Evolutionary conservation across 2,797 vertebrate genomes (phyloP).

Genomic region (Acrossocheilus fasciatus): DNA sequence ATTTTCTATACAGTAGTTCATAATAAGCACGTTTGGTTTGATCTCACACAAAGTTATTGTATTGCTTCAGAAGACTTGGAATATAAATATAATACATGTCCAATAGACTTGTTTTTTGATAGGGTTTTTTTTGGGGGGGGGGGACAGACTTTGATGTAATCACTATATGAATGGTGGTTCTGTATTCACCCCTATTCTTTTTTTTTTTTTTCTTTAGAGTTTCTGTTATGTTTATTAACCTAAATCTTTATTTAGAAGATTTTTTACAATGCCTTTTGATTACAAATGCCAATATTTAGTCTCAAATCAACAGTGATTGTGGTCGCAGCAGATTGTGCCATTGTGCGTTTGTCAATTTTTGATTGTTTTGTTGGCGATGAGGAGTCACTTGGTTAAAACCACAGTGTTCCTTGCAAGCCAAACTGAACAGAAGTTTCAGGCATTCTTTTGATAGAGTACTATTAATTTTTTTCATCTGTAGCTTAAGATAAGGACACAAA

Average conservation of each 20-base stretch:
- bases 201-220: no score
- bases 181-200: background rate
- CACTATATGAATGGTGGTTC: background rate
- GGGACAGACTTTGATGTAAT: background rate
- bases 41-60: background rate
- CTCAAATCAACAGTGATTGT: slow-evolving; percentile 66
- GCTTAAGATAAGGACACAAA: background rate
- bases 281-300: slow-evolving; percentile 63
- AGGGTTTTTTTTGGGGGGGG: background rate
- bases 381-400: slow-evolving; percentile 5
- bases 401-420: slow-evolving; percentile 4
- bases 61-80: background rate
- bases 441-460: background rate
- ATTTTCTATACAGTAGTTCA: background rate
- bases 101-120: no score
- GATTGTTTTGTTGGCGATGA: background rate
- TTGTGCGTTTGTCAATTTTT: slow-evolving; percentile 34
- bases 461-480: background rate
- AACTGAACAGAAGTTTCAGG: background rate
- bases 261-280: slow-evolving; percentile 61
- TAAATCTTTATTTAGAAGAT: background rate
- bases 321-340: slow-evolving; percentile 38
- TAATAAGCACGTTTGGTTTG: background rate
- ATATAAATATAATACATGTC: background rate
- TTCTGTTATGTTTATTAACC: background rate